These are phyloP conservation scores for Lepetodrilus schrolli DNA, from an alignment of 2,888 invertebrate genomes.

Conservation along the genomic window DNA sequence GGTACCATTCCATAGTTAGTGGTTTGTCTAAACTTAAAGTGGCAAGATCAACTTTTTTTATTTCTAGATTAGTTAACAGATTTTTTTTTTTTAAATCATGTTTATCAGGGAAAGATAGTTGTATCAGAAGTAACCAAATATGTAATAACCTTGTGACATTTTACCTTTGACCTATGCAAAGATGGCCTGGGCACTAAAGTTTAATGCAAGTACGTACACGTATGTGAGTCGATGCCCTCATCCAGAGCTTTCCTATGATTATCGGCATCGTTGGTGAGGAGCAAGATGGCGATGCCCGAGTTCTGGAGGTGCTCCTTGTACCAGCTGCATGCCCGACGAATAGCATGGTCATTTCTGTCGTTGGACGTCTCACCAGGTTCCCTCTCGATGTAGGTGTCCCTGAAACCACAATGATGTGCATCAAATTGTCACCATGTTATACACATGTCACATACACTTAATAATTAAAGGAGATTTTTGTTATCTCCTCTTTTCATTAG, in stretches of 20 bases:
- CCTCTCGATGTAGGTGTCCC: slow-evolving; percentile 91
- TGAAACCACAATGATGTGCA: slow-evolving; percentile 77
- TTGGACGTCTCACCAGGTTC: slow-evolving; percentile 88
- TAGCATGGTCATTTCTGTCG: slow-evolving; percentile 93
- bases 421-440: not conserved
- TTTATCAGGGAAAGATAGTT: no score
- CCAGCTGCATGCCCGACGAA: slow-evolving; percentile 87
- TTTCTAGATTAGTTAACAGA: no score
- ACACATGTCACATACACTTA: not conserved
- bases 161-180: no score
- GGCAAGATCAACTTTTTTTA: no score
- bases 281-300: slow-evolving; percentile 78
- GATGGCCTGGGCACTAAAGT: no score
- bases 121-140: no score
- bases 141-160: no score
- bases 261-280: slow-evolving; percentile 89
- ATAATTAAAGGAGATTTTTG: no score
- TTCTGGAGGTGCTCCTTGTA: slow-evolving; percentile 83
- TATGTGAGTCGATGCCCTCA: slow-evolving; percentile 83
- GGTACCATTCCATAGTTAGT: no score
- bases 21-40: no score
- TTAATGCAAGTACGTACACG: slow-evolving; percentile 82
- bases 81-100: no score
- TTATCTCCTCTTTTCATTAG: no score
- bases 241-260: slow-evolving; percentile 84